A percentile compares a stretch with the other conserved stretches of the same genome.
phyloP scores from a whole-genome alignment of 2,113 vertebrate genomes.

The Salvelinus alpinus region DNA sequence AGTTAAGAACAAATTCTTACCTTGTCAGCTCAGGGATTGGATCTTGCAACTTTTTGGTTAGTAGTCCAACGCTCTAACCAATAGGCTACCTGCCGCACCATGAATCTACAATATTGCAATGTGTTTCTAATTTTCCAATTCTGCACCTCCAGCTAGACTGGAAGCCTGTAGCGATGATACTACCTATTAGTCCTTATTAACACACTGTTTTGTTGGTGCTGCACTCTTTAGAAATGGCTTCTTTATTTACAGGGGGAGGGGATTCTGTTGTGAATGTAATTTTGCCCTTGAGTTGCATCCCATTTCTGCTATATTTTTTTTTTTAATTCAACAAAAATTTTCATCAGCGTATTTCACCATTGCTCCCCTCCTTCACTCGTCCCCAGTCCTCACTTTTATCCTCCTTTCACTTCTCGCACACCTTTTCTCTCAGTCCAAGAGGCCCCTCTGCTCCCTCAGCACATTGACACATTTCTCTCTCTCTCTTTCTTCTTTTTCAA shows the following conservation, averaged over 20 bases:
- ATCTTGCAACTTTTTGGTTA: no score
- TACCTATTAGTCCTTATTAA: conserved; percentile 9
- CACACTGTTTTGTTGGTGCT: neutral
- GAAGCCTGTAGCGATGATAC: neutral
- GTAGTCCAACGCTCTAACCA: no score
- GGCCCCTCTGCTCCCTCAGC: neutral
- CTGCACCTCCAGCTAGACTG: conserved; percentile 3
- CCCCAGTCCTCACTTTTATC: neutral
- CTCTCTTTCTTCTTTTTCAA: neutral
- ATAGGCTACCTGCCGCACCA: no score
- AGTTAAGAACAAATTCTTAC: no score
- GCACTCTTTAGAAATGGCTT: neutral
- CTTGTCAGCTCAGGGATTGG: no score
- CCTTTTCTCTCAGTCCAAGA: neutral
- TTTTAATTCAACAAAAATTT: neutral
- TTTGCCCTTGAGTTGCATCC: conserved; percentile 4
- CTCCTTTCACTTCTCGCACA: neutral
- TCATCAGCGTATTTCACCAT: conserved; percentile 34
- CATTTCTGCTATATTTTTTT: neutral
- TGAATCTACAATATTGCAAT: neutral
- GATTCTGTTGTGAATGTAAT: conserved; percentile 8
- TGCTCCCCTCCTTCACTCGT: neutral
- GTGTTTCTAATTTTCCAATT: neutral
- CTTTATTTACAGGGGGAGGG: neutral
- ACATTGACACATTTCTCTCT: neutral